Evolutionary conservation across 2,797 vertebrate genomes (phyloP).

Genomic region (Nannoperca australis): DNA sequence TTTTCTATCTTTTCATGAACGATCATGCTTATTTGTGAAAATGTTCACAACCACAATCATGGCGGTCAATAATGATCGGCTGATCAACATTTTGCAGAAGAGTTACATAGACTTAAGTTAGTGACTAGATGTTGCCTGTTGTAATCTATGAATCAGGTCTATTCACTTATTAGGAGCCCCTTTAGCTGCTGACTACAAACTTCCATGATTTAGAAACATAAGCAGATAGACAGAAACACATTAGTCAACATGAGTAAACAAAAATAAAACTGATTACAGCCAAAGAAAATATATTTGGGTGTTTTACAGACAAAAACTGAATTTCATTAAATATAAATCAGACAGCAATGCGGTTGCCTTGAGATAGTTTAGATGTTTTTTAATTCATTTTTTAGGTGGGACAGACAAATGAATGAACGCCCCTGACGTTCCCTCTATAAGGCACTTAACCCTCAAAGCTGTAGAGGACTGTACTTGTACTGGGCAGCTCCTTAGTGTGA

Average conservation of each 20-base stretch:
- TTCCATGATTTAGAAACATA: background rate
- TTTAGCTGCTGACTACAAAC: background rate
- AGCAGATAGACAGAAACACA: background rate
- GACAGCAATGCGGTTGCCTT: background rate
- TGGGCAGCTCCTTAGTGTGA: background rate
- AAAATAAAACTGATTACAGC: background rate
- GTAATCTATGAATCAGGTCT: background rate
- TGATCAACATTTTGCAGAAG: background rate
- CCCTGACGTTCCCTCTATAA: slow-evolving; percentile 17
- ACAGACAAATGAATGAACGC: background rate
- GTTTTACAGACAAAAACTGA: slow-evolving; percentile 4
- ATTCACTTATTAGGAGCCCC: background rate
- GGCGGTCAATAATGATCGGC: background rate
- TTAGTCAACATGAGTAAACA: background rate
- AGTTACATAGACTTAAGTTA: background rate
- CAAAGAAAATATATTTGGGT: background rate
- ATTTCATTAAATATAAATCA: background rate
- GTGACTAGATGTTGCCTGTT: background rate
- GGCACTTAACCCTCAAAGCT: slow-evolving; percentile 18
- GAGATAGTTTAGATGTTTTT: background rate
- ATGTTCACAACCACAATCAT: background rate
- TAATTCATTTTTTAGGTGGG: slow-evolving; percentile 16
- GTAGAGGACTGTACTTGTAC: background rate
- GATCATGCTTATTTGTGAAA: background rate
- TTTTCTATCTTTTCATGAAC: background rate